phyloP scores from a whole-genome alignment of 2,888 invertebrate genomes.

The Agrypnus murinus region DNA sequence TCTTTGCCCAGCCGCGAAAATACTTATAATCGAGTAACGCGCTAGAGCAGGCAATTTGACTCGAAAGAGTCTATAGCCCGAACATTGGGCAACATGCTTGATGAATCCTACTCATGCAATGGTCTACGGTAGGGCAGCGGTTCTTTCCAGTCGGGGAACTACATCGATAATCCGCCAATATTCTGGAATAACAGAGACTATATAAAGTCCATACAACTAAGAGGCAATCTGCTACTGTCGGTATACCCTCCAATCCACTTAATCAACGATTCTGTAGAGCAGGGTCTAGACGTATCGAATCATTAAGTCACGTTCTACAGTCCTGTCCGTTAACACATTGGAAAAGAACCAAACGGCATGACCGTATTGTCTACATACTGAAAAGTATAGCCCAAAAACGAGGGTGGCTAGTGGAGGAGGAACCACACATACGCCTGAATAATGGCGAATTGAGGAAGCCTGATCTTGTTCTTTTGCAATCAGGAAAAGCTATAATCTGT shows the following conservation, averaged over 20 bases:
- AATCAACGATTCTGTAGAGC: constrained; percentile 53
- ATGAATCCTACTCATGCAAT: constrained; percentile 49
- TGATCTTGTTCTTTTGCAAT: constrained; percentile 39
- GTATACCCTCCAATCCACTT: constrained; percentile 60
- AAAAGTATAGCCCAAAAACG: constrained; percentile 42
- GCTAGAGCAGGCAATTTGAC: constrained; percentile 15
- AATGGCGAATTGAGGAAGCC: constrained; percentile 46
- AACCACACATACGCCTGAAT: constrained; percentile 53
- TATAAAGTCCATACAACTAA: constrained; percentile 57
- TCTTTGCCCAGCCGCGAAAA: constrained; percentile 34
- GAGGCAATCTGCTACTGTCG: constrained; percentile 59
- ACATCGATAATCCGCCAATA: constrained; percentile 54
- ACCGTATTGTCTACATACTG: background rate
- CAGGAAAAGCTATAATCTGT: background rate
- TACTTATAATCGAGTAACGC: constrained; percentile 22
- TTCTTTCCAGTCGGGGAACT: constrained; percentile 24
- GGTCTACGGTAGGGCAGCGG: constrained; percentile 35
- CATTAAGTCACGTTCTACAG: constrained; percentile 58
- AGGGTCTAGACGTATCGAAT: constrained; percentile 56
- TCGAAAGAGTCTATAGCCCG: background rate
- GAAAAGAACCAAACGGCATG: constrained; percentile 29
- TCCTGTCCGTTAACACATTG: constrained; percentile 54
- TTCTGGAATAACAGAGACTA: constrained; percentile 59
- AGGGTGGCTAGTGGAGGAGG: constrained; percentile 50
- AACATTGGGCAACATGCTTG: constrained; percentile 35